Conservation (phyloP, 2,113 vertebrate species). For the Pao palembangensis region DNA sequence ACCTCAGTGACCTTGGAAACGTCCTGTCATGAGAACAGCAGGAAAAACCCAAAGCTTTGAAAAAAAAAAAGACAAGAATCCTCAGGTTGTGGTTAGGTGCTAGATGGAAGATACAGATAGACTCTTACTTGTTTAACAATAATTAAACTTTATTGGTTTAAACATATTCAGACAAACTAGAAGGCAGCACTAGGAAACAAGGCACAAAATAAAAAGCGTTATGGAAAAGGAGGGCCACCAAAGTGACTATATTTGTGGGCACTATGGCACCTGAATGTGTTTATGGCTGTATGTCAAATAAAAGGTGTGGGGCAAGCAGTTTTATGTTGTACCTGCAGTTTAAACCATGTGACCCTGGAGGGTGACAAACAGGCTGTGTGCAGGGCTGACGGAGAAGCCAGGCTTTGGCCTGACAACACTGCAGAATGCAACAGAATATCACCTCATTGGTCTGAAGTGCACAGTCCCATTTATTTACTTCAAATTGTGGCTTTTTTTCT, state of each 20-base stretch:
- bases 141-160: slow-evolving; percentile 75
- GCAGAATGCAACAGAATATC: slow-evolving; percentile 35
- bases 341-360: no score
- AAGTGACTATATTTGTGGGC: slow-evolving; percentile 46
- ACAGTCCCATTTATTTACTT: slow-evolving; percentile 31
- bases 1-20: slow-evolving; percentile 35
- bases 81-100: background rate
- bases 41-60: background rate
- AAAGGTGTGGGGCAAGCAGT: slow-evolving; percentile 13
- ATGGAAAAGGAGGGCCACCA: slow-evolving; percentile 41
- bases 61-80: background rate
- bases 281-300: slow-evolving; percentile 12
- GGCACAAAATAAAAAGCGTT: slow-evolving; percentile 23
- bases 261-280: slow-evolving; percentile 49
- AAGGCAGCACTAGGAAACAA: slow-evolving; percentile 65
- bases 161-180: slow-evolving; percentile 58
- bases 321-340: no score
- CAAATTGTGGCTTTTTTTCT: slow-evolving; percentile 26
- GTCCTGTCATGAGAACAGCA: slow-evolving; percentile 14
- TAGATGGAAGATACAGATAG: no score
- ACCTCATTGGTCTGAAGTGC: slow-evolving; percentile 54
- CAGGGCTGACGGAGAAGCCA: slow-evolving; percentile 48
- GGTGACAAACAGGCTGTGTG: slow-evolving; percentile 6
- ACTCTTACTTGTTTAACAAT: slow-evolving; percentile 53
- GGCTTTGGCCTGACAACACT: slow-evolving; percentile 28